Percentiles rank a stretch among this genome's conserved stretches.
These are phyloP conservation scores for Channa argus DNA, from an alignment of 2,113 vertebrate genomes.

Conservation along the genomic window DNA sequence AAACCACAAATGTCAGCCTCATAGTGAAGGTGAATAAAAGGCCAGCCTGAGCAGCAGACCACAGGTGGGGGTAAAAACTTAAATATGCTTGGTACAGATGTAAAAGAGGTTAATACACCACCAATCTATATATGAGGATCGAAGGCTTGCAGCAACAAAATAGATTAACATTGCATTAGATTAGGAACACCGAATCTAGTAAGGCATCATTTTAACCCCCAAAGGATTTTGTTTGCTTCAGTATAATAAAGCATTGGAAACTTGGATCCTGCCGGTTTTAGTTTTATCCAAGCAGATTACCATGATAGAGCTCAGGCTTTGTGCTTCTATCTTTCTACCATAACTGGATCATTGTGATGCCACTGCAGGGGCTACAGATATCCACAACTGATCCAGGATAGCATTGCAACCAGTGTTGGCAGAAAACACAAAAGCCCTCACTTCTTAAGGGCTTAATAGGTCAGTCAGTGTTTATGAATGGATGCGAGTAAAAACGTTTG, in stretches of 20 bases:
- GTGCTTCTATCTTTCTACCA: neutral
- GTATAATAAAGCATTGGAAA: constrained; percentile 14
- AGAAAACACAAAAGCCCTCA: neutral
- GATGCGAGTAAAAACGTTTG: neutral
- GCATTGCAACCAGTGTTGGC: neutral
- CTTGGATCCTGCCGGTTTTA: constrained; percentile 2
- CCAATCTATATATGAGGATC: neutral
- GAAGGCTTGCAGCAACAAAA: neutral
- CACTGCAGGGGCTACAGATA: neutral
- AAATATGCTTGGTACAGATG: neutral
- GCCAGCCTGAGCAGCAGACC: neutral
- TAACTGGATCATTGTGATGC: constrained; percentile 9
- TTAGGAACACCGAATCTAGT: too few relatives aligned
- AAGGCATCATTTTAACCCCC: constrained; percentile 1
- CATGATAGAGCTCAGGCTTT: constrained; percentile 24
- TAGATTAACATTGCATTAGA: too few relatives aligned
- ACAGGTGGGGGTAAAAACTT: neutral
- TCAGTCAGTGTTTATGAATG: constrained; percentile 25
- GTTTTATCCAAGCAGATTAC: constrained; percentile 29
- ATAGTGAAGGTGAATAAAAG: neutral
- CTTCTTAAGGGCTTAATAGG: constrained; percentile 4
- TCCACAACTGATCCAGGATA: constrained; percentile 3
- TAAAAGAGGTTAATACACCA: neutral
- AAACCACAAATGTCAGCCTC: neutral
- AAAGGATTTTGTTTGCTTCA: constrained; percentile 22